Evolutionary conservation across 2,113 vertebrate genomes (phyloP), one percentile per base, ranked within the genome.

Genomic region (Brienomyrus longianalis): DNA sequence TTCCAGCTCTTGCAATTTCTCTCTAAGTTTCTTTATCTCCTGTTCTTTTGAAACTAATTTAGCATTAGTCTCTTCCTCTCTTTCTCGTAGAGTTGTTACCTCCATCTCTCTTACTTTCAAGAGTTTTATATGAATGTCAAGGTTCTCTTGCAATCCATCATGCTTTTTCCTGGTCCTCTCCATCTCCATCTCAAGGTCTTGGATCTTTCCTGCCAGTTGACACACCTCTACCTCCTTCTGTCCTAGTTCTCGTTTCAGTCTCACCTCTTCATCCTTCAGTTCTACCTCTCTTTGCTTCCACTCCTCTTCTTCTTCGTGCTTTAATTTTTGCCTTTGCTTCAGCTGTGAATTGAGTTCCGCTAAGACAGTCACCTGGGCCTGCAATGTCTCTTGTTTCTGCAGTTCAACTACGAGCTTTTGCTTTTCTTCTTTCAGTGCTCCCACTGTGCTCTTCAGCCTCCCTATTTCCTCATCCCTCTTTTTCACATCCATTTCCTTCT

Each of bases 21-120:
- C 84, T 0, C n/a, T 87, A 9, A 88, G 84, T 17, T 6, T 88
- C 21, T 1, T 48, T 47, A 66, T 56, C 35, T 90, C 56, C 31
- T 92, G 91, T 62, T 94, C 91, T 31, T 89, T 87, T 39, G 23
- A 62, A 31, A 48, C 51, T 1, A 88, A 21, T 87, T 31, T 86
- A 15, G 93, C 87, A n/a, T 86, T 89, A 59, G 91, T 87, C 48
- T 56, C 90, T 88, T 93, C 87, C 2, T 66, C 85, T 56, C 88
- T 80, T 48, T 92, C 87, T 90, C 62, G 93, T 80, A 95, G 89
- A 56, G 66, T 3, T 39, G 92, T 86, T 35, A 90, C 89, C 83
- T 93, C 93, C 90, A 90, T 90, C 88, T 95, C 94, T 1, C 90
- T 80, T 77, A 94, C 92, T 77, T 90, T 91, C 19, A 94, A 92